These are phyloP conservation scores for Anableps anableps DNA, from an alignment of 2,797 vertebrate genomes.

Conservation along the genomic window DNA sequence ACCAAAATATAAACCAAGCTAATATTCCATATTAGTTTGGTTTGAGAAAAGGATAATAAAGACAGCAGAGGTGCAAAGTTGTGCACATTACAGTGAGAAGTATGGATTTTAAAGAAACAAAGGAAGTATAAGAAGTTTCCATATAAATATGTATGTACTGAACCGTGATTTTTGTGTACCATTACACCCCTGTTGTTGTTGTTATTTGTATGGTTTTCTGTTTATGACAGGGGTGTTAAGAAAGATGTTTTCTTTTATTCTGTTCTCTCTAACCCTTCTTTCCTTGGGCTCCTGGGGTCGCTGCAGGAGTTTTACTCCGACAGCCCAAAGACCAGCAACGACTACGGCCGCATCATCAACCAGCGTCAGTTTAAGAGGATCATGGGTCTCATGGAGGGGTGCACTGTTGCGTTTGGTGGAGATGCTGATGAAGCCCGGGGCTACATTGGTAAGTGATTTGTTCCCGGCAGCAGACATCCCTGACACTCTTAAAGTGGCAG, in stretches of 20 bases:
- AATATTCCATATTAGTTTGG: not conserved
- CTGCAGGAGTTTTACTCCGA: slow-evolving; percentile 91
- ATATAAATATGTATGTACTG: not conserved
- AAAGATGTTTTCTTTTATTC: not conserved
- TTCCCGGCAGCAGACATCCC: not conserved
- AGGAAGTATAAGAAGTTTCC: not conserved
- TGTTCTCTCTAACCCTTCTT: not conserved
- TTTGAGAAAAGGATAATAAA: not conserved
- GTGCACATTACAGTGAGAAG: not conserved
- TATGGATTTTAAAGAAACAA: not conserved
- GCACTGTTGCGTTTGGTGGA: slow-evolving; percentile 85
- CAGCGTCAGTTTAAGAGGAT: slow-evolving; percentile 86
- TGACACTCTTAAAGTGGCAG: not conserved
- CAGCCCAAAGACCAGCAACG: slow-evolving; percentile 83
- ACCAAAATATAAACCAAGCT: not conserved
- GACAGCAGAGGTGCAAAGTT: not conserved
- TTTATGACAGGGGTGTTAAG: not conserved
- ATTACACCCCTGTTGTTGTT: not conserved
- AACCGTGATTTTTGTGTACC: not conserved
- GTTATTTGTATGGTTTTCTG: not conserved
- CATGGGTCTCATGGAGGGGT: slow-evolving; percentile 83
- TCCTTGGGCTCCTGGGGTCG: not conserved
- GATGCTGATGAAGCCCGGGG: slow-evolving; percentile 82
- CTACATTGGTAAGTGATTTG: slow-evolving; percentile 81
- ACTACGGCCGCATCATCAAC: slow-evolving; percentile 89